A percentile compares a stretch with the other conserved stretches of the same genome.
Conservation (phyloP, 2,113 vertebrate genomes). For the Chroicocephalus ridibundus region DNA sequence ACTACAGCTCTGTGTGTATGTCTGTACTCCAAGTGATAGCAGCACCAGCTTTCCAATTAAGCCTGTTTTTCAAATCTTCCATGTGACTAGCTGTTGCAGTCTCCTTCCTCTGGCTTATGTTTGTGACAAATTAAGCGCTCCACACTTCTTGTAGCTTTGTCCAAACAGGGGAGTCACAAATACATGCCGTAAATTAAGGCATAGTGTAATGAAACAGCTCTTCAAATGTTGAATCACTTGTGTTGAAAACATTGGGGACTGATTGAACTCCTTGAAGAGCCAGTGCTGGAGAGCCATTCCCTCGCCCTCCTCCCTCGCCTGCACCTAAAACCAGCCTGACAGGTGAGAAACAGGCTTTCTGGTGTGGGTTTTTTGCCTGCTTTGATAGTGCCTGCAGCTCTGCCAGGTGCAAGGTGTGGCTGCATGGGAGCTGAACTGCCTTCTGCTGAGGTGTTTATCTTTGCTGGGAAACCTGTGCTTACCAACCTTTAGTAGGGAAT, state of each 20-base stretch:
- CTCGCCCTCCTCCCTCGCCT: not conserved
- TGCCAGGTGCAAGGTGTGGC: constrained; percentile 56
- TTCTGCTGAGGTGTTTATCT: constrained; percentile 31
- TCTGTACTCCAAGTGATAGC: not conserved
- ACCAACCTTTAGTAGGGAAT: not conserved
- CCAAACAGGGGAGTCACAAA: not conserved
- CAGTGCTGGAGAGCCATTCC: not conserved
- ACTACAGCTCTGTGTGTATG: not conserved
- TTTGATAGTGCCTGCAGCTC: constrained; percentile 18
- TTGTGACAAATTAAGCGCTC: not conserved
- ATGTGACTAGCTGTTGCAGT: not conserved
- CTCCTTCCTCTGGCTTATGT: not conserved
- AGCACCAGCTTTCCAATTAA: not conserved
- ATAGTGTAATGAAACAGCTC: not conserved
- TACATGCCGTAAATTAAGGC: not conserved
- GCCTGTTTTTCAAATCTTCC: not conserved
- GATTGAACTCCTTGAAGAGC: not conserved
- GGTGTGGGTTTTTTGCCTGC: constrained; percentile 34
- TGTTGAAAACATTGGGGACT: not conserved
- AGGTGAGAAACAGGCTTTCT: constrained; percentile 52
- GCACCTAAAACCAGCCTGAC: constrained; percentile 40
- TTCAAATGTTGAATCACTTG: not conserved
- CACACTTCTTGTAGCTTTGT: not conserved
- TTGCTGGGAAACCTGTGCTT: not conserved
- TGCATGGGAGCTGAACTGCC: constrained; percentile 28